A percentile compares a stretch with the other conserved stretches of the same genome.
These are phyloP conservation scores for Luperina nickerlii DNA, from an alignment of 2,888 invertebrate species.

Conservation along the genomic window DNA sequence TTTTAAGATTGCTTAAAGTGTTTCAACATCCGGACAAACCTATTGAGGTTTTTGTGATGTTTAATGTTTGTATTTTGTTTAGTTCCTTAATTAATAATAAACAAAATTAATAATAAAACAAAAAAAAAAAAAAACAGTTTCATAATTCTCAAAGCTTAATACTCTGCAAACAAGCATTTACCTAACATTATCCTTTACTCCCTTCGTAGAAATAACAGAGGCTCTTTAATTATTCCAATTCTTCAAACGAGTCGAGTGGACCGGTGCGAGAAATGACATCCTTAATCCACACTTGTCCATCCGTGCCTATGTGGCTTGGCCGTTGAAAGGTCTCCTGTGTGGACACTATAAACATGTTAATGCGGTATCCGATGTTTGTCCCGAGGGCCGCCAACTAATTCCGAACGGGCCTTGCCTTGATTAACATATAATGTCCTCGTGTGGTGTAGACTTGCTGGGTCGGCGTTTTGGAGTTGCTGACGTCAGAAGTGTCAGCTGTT, in stretches of 20 bases:
- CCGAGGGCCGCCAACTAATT: constrained; percentile 65
- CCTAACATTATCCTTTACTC: constrained; percentile 19
- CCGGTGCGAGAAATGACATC: constrained; percentile 52
- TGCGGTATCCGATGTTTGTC: constrained; percentile 66
- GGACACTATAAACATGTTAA: constrained; percentile 68
- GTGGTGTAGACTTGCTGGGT: constrained; percentile 54
- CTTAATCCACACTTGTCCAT: constrained; percentile 53
- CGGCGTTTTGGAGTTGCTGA: constrained; percentile 47
- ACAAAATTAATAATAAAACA: no score
- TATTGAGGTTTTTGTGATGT: no score
- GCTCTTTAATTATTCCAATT: constrained; percentile 49
- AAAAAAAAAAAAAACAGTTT: no score
- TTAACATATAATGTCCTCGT: constrained; percentile 69
- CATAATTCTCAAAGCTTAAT: constrained; percentile 10
- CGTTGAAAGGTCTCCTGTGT: constrained; percentile 62
- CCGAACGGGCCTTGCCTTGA: constrained; percentile 64
- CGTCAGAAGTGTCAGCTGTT: constrained; percentile 48
- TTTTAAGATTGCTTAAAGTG: no score
- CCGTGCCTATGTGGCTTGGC: constrained; percentile 53
- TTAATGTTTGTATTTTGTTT: no score
- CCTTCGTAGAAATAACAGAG: constrained; percentile 25
- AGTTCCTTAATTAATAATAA: no score
- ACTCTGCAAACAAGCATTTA: constrained; percentile 7
- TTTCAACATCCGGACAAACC: no score
- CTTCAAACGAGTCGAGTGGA: constrained; percentile 37